Evolutionary conservation across 2,888 invertebrate genomes (phyloP).

Genomic region (Leistus spinibarbis): DNA sequence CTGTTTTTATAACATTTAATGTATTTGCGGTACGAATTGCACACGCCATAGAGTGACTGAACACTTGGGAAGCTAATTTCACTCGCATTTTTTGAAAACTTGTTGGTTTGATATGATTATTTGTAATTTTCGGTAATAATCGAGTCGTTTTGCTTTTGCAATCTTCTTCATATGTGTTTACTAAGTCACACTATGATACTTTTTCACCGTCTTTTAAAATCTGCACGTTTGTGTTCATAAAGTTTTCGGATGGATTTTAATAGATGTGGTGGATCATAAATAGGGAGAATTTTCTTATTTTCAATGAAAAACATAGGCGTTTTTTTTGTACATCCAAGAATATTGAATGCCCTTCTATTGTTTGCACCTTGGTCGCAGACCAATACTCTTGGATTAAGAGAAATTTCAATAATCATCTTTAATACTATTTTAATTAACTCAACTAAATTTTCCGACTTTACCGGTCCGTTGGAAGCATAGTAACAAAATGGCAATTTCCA

Average conservation of each 20-base stretch:
- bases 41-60: too few relatives aligned
- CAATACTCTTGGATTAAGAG: constrained; percentile 34
- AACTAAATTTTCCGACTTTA: constrained; percentile 28
- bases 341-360: constrained; percentile 36
- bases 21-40: too few relatives aligned
- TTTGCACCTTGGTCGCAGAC: constrained; percentile 44
- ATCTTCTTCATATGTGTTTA: too few relatives aligned
- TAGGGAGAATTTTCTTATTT: constrained; percentile 30
- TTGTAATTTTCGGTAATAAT: too few relatives aligned
- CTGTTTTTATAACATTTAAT: too few relatives aligned
- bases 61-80: too few relatives aligned
- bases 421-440: constrained; percentile 32
- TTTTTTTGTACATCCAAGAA: constrained; percentile 35
- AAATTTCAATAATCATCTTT: constrained; percentile 20
- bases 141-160: too few relatives aligned
- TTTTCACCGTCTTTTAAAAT: too few relatives aligned
- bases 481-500: constrained; percentile 43
- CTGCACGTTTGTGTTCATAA: not conserved
- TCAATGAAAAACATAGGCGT: constrained; percentile 28
- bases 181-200: too few relatives aligned
- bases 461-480: constrained; percentile 39
- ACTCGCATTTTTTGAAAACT: too few relatives aligned
- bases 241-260: constrained; percentile 40
- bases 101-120: too few relatives aligned
- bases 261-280: constrained; percentile 42